phyloP scores from a whole-genome alignment of 2,113 vertebrate genomes.

The Cynopterus brachyotis region DNA sequence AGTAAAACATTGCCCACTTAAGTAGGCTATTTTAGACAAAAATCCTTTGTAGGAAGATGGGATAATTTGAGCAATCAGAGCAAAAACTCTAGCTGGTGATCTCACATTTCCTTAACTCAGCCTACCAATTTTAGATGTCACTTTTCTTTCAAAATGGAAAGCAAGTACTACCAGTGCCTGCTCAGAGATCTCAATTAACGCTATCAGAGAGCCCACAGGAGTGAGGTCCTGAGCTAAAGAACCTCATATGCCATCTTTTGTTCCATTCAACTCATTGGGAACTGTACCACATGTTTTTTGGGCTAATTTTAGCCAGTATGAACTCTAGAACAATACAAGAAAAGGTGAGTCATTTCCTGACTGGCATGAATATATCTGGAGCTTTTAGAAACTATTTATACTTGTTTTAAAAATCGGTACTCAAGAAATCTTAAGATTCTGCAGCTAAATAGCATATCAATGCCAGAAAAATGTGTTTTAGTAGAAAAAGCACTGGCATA shows the following conservation, averaged over 20 bases:
- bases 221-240: neutral
- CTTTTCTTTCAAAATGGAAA: constrained; percentile 30
- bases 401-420: constrained; percentile 42
- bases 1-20: neutral
- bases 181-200: neutral
- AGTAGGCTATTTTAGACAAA: constrained; percentile 21
- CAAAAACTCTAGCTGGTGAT: neutral
- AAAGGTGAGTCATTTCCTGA: constrained; percentile 59
- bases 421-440: constrained; percentile 27
- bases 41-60: neutral
- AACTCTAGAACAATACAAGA: constrained; percentile 37
- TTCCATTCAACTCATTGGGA: neutral
- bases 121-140: neutral
- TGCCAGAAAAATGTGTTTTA: neutral
- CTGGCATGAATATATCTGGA: neutral
- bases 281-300: neutral
- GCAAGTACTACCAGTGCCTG: neutral
- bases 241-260: neutral
- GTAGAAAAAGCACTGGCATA: neutral
- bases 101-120: neutral
- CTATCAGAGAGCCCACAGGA: neutral
- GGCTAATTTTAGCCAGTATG: constrained; percentile 5
- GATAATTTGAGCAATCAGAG: neutral
- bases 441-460: neutral
- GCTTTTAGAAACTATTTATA: constrained; percentile 47